Conservation (phyloP, 2,888 invertebrate species). For the Drosophila subsilvestris region DNA sequence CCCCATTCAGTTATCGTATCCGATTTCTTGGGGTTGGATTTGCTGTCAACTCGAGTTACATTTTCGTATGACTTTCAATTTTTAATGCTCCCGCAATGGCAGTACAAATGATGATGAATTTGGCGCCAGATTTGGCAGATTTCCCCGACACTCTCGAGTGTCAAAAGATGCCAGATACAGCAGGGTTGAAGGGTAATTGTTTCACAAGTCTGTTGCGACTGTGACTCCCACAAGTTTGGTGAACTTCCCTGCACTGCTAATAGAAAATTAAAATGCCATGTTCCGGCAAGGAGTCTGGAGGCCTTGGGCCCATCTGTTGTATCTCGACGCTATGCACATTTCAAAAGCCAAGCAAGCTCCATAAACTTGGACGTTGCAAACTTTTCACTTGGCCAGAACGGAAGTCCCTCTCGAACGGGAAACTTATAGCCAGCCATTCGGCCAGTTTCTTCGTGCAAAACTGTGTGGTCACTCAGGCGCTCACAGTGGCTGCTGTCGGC, state of each 20-base stretch:
- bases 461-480: constrained; percentile 75
- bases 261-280: constrained; percentile 70
- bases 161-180: neutral
- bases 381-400: constrained; percentile 43
- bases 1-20: neutral
- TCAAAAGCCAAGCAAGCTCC: constrained; percentile 67
- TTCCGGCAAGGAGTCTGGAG: neutral
- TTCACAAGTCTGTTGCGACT: constrained; percentile 44
- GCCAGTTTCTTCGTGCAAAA: constrained; percentile 42
- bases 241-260: constrained; percentile 47
- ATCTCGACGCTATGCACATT: constrained; percentile 65
- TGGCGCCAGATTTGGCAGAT: constrained; percentile 48
- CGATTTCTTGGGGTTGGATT: neutral
- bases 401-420: constrained; percentile 12
- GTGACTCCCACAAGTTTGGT: neutral
- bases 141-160: neutral
- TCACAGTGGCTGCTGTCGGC: constrained; percentile 61
- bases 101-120: constrained; percentile 72
- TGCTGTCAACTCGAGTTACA: constrained; percentile 47
- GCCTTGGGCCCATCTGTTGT: constrained; percentile 55
- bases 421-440: constrained; percentile 54
- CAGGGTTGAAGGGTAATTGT: constrained; percentile 10
- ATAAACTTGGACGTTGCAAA: constrained; percentile 63
- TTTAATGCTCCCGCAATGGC: constrained; percentile 62
- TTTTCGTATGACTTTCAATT: constrained; percentile 66